Conservation (phyloP, 2,113 vertebrate genomes). For the Saiga tatarica region DNA sequence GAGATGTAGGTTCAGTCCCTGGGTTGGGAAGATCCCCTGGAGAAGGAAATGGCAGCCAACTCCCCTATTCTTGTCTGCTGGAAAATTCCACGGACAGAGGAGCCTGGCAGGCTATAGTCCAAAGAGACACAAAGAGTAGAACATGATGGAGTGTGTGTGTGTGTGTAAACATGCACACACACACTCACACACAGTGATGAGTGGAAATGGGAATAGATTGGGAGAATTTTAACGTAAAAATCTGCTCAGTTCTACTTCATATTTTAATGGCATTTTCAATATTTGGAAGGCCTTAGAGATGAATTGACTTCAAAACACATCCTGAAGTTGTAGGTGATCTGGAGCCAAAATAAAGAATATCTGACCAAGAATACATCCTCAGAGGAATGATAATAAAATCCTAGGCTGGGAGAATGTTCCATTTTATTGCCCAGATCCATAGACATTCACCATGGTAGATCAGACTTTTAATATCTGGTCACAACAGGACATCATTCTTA, state of each 20-base stretch:
- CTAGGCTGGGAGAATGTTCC: slow-evolving; percentile 48
- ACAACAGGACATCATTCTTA: slow-evolving; percentile 64
- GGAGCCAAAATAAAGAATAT: slow-evolving; percentile 63
- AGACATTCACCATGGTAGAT: slow-evolving; percentile 49
- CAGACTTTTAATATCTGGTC: slow-evolving; percentile 72
- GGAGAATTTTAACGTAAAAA: slow-evolving; percentile 16
- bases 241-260: background rate
- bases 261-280: slow-evolving; percentile 57
- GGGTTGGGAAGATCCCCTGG: background rate
- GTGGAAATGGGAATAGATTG: background rate
- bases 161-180: background rate
- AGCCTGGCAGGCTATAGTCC: background rate
- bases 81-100: background rate
- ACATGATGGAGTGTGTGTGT: background rate
- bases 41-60: background rate
- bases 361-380: slow-evolving; percentile 26
- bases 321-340: slow-evolving; percentile 40
- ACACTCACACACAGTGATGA: background rate
- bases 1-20: background rate
- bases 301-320: slow-evolving; percentile 55
- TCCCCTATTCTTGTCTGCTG: background rate
- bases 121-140: background rate
- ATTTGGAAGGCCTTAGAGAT: slow-evolving; percentile 49
- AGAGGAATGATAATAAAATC: slow-evolving; percentile 62
- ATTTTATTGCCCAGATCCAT: slow-evolving; percentile 56